Percentiles rank a stretch among this genome's conserved stretches.
phyloP scores from a whole-genome alignment of 2,888 invertebrate species.

The Diarsia mendica region DNA sequence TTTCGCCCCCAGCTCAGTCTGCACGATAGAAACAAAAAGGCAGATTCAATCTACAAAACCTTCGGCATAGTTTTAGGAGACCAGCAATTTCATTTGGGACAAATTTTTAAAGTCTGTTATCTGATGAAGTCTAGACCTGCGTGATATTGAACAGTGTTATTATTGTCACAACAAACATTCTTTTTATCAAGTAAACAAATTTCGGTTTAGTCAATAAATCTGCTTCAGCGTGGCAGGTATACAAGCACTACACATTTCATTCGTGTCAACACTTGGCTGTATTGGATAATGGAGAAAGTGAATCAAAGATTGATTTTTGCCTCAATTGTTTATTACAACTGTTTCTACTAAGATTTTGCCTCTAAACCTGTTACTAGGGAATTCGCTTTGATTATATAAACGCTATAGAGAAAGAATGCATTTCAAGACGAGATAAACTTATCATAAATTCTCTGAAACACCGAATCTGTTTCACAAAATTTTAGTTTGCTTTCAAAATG shows the following conservation, averaged over 20 bases:
- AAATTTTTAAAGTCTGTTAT: constrained; percentile 4
- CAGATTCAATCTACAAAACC: constrained; percentile 7
- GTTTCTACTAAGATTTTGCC: constrained; percentile 2
- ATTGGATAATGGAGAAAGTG: constrained; percentile 39
- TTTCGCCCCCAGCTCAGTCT: background rate
- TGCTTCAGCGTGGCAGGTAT: constrained; percentile 27
- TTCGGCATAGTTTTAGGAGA: constrained; percentile 5
- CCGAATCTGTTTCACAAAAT: too few species aligned
- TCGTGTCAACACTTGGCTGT: constrained; percentile 31
- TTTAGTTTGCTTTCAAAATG: constrained; percentile 14
- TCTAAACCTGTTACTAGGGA: background rate
- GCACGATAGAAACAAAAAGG: constrained; percentile 10
- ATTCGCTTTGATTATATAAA: constrained; percentile 13
- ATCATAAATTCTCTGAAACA: constrained; percentile 40
- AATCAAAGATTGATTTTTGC: constrained; percentile 16
- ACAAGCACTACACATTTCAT: constrained; percentile 34
- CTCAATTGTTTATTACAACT: constrained; percentile 25
- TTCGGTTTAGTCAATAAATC: constrained; percentile 53
- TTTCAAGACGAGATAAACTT: constrained; percentile 7
- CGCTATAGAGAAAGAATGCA: constrained; percentile 33
- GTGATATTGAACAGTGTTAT: constrained; percentile 26
- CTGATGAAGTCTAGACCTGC: constrained; percentile 3
- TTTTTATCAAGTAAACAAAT: constrained; percentile 27
- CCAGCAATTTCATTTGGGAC: background rate
- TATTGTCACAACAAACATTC: constrained; percentile 1